phyloP scores from a whole-genome alignment of 2,888 invertebrate species.

The Allacma fusca region DNA sequence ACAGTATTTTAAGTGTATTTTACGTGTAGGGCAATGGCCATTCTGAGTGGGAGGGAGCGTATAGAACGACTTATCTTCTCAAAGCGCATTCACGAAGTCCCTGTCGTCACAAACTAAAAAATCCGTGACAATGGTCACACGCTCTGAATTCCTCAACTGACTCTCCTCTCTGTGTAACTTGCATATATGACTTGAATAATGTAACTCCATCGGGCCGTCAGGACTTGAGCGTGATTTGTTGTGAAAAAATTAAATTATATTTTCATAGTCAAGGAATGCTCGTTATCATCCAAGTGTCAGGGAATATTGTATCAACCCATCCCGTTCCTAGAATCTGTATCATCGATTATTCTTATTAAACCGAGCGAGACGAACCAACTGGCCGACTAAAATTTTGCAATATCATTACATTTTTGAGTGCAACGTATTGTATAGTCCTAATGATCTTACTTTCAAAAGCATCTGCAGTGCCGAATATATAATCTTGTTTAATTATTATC shows the following conservation, averaged over 20 bases:
- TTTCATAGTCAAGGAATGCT: too few relatives aligned
- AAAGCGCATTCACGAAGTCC: not conserved
- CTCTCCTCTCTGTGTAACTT: not conserved
- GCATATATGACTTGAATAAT: not conserved
- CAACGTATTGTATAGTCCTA: not conserved
- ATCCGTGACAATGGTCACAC: constrained; percentile 39
- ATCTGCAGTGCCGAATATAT: not conserved
- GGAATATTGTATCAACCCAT: not conserved
- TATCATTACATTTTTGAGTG: not conserved
- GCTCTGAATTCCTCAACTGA: constrained; percentile 35
- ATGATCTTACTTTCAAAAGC: constrained; percentile 3
- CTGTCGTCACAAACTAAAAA: constrained; percentile 23
- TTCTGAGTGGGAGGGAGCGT: constrained; percentile 25
- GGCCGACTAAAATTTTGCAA: not conserved
- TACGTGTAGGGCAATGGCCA: constrained; percentile 29
- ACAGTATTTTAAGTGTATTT: constrained; percentile 10
- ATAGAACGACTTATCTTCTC: not conserved
- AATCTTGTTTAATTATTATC: not conserved
- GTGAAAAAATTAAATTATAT: not conserved
- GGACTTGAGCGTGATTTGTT: not conserved
- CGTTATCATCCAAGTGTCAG: not conserved
- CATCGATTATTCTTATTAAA: not conserved
- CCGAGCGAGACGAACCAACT: not conserved
- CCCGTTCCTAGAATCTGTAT: not conserved
- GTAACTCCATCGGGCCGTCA: not conserved